phyloP scores from a whole-genome alignment of 2,888 invertebrate genomes.

The Zygaena filipendulae region DNA sequence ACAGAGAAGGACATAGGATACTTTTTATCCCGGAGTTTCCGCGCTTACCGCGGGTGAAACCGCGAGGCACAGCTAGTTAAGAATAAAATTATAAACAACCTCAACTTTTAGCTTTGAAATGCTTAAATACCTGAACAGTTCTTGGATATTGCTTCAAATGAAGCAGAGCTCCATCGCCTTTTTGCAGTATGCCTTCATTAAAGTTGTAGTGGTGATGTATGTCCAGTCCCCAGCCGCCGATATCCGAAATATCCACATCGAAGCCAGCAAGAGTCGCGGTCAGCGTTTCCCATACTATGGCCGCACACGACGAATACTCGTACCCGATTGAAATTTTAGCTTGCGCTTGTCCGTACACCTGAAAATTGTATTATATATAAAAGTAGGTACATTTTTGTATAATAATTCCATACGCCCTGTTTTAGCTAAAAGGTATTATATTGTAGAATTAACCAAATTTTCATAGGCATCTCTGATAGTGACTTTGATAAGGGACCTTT shows the following conservation, averaged over 20 bases:
- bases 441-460: no score
- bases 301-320: slow-evolving; percentile 87
- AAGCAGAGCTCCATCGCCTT: slow-evolving; percentile 95
- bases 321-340: slow-evolving; percentile 94
- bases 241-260: slow-evolving; percentile 96
- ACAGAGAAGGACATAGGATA: no score
- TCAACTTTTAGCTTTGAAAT: no score
- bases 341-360: slow-evolving; percentile 85
- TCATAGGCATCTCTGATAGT: no score
- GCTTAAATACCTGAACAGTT: slow-evolving; percentile 83
- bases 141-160: slow-evolving; percentile 94
- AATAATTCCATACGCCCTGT: no score
- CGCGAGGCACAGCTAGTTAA: no score
- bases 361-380: no score
- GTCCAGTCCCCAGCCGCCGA: slow-evolving; percentile 97
- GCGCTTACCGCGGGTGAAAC: no score
- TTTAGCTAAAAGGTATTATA: no score
- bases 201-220: slow-evolving; percentile 99
- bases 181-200: slow-evolving; percentile 97
- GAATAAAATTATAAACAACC: background rate
- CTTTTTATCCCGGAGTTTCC: no score
- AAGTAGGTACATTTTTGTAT: no score
- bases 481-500: no score
- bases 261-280: slow-evolving; percentile 94
- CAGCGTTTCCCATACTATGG: slow-evolving; percentile 95